Evolutionary conservation across 2,888 invertebrate genomes (phyloP), one percentile per base, ranked within the genome.

Genomic region (Sesamia inferens): DNA sequence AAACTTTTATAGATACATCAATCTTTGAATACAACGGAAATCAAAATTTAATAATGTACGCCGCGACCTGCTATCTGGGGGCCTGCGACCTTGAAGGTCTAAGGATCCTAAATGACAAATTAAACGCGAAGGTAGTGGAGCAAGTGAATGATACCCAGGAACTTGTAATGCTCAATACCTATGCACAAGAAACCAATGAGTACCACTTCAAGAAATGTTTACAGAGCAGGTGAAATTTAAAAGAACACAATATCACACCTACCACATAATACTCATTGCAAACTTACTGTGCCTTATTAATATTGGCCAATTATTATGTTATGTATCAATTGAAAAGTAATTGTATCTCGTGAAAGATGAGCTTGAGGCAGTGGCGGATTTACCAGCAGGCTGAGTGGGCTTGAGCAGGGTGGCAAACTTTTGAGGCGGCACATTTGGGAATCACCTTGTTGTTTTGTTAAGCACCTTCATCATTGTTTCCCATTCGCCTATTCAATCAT

Each of bases 131-230:
- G 76, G 95, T 94, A 0, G 87, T 94, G 57, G 93, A 93, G 39
- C 93, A 93, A 67, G 85, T 96, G 7, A 94, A 92, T 67, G 91
- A 91, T 11, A 92, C 90, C 2, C 94, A 95, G 69, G 94, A 95
- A 76, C 78, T 96, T 79, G 90, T 93, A 54, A 91, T 94, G 92
- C 85, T 95, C 51, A 94, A 93, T 61, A 91, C 88, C 63, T 95
- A 94, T 70, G 92, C 93, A 0, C 89, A 89, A 24, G 95, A 96
- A 78, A 89, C 91, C 47, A 94, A 92, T 78, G 95, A 96, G 78
- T 92, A 90, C 71, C 87, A 90, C 22, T 91, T 94, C 59, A 94
- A 91, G 71, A 92, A 91, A 68, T 90, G 90, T 75, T 85, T 96
- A 54, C 88, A 93, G 68, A 90, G 94, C 66, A 94, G 95, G 95